Evolutionary conservation across 2,888 invertebrate genomes (phyloP), one percentile per base, ranked within the genome.

Genomic region (Plebejus argus): DNA sequence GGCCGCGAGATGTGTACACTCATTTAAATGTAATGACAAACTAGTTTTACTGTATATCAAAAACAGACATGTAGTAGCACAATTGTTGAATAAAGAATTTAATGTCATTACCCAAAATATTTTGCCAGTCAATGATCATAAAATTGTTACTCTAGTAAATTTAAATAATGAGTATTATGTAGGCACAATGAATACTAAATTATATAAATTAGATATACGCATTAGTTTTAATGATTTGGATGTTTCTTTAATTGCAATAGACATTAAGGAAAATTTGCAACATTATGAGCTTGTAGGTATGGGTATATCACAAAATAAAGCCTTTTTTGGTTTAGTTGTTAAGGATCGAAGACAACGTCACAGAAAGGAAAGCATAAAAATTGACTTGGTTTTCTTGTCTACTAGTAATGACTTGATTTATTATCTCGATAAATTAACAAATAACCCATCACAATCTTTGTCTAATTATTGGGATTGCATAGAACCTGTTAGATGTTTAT

Each of bases 391-490:
- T n/a, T 86, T 90, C 35, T 76, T 87, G 18, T 82, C 83, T 66
- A 80, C 82, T 0, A 83, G 86, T 23, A 81, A 56, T 49, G 56
- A 23, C 20, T 39, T 82, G 10, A 83, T 81, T 58, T 78, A 85
- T 20, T 81, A 86, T 33, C 79, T 81, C 15, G 83, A 89, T 77
- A 78, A 82, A 20, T 82, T 92, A 4, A 23, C 90, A 6, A 81
- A 85, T 18, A 93, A 92, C 80, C 87, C 89, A 0, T 81, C 86
- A 45, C 85, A 85, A 79, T 85, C 81, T 78, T 82, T 94, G 3
- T 87, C 86, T 1, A 61, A 87, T 49, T 82, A 87, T 76, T 90
- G 89, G 89, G 94, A 93, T 80, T 87, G 88, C 4, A 82, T 94
- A 75, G 91, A 91, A 84, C 66, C 88, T 3, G 76, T 93, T 3